Conservation (phyloP, 2,888 invertebrate species). For the Drosophila prolongata region DNA sequence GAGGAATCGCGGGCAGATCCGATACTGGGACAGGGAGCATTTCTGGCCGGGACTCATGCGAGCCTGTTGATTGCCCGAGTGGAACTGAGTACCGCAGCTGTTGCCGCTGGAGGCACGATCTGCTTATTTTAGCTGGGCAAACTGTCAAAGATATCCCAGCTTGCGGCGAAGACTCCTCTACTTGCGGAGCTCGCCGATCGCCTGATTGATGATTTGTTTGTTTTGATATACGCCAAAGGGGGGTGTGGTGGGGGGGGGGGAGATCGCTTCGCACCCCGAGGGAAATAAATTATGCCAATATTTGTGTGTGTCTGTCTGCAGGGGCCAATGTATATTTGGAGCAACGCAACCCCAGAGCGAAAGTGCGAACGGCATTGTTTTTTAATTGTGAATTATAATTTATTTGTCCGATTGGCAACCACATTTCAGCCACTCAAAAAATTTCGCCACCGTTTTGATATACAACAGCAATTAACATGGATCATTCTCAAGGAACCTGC, state of each 20-base stretch:
- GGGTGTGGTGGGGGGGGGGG: conserved; percentile 15
- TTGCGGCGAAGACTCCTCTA: conserved; percentile 38
- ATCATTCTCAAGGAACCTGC: conserved; percentile 51
- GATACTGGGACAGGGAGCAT: not conserved
- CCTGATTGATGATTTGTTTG: conserved; percentile 82
- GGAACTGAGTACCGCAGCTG: conserved; percentile 68
- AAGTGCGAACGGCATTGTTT: conserved; percentile 54
- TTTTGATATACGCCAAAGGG: conserved; percentile 65
- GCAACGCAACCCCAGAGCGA: conserved; percentile 53
- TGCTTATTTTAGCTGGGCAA: conserved; percentile 67
- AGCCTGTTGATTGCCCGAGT: conserved; percentile 75
- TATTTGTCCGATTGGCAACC: conserved; percentile 56
- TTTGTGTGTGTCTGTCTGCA: conserved; percentile 25
- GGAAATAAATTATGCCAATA: conserved; percentile 59
- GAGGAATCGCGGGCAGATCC: not conserved
- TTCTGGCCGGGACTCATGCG: conserved; percentile 12
- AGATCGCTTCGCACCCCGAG: conserved; percentile 71
- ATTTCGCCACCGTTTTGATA: conserved; percentile 57
- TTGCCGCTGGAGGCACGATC: conserved; percentile 24
- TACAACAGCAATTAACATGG: conserved; percentile 56
- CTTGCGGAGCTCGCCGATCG: conserved; percentile 56
- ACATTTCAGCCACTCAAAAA: conserved; percentile 29
- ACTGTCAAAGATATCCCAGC: conserved; percentile 79
- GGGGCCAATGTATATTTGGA: conserved; percentile 42
- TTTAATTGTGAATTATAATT: conserved; percentile 75